phyloP scores from a whole-genome alignment of 2,113 vertebrate genomes.

The Anas platyrhynchos region DNA sequence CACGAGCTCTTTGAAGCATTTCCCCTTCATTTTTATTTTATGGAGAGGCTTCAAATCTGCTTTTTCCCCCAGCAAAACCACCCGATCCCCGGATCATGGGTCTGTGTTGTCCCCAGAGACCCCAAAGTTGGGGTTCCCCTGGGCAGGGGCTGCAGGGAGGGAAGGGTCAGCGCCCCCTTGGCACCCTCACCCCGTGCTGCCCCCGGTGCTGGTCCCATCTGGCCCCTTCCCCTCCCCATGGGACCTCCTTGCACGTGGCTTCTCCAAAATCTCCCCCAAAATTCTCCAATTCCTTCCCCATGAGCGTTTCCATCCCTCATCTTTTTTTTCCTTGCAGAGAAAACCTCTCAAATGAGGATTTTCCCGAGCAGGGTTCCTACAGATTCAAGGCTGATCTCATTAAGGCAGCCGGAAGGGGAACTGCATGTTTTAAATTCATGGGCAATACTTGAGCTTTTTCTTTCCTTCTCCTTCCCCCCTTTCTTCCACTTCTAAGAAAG shows the following conservation, averaged over 20 bases:
- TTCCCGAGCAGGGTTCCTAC: not conserved
- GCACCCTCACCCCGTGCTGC: not conserved
- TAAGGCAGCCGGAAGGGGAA: constrained; percentile 7
- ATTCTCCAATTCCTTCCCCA: not conserved
- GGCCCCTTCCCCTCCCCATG: not conserved
- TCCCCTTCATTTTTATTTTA: not conserved
- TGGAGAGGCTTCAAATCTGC: not conserved
- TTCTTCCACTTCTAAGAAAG: constrained; percentile 28
- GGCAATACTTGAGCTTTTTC: constrained; percentile 4
- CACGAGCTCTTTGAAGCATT: not conserved
- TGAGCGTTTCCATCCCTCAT: not conserved
- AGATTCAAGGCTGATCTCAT: not conserved
- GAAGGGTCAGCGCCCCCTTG: fast-evolving
- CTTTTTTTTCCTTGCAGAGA: not conserved
- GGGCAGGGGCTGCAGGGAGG: not conserved
- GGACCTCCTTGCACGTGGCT: not conserved
- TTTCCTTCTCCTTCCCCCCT: not conserved
- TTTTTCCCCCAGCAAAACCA: not conserved
- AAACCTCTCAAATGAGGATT: not conserved
- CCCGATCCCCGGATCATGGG: not conserved
- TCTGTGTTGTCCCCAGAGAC: fast-evolving
- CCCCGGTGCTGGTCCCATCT: fast-evolving
- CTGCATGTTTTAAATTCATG: constrained; percentile 16
- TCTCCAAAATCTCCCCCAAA: not conserved
- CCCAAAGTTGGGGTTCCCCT: fast-evolving